Evolutionary conservation across 1,140 invertebrate genomes (phyloP), one percentile per base, ranked within the genome.

Genomic region (Tetramorium alpestre): DNA sequence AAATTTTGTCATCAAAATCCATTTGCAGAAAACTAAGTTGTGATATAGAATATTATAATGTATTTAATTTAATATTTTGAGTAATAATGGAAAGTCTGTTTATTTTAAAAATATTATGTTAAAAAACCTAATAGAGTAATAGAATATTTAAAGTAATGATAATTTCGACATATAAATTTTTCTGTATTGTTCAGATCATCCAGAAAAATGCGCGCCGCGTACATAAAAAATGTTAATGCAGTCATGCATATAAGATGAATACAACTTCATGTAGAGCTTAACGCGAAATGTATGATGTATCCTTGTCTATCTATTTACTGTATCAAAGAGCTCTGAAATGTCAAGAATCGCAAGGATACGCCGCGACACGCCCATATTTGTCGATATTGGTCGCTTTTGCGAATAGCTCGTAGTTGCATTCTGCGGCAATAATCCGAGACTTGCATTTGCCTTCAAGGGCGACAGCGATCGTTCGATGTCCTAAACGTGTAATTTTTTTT

Each of bases 261-360:
- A 22, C n/a, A 69, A 70, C 38, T 80, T 49, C 7, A 51, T 44
- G 7, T 65, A 51, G 16, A 54, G n/a, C 65, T 70, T 69, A 81
- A 70, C 44, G 47, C 38, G 67, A 75, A 49, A 60, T 16, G 7
- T 84, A n/a, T 13, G 38, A 47, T 38, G 18, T 22, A 60, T 22
- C 25, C 13, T 60, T 22, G 33, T 58, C 33, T 33, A 22, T 22
- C 67, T 49, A 60, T 44, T 75, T 73, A 62, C n/a, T 44, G n/a
- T 60, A 82, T 47, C 18, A 84, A 73, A 82, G 41, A 33, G 33
- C 25, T 84, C 13, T n/a, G 41, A 75, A 84, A 84, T 84, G 69
- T 84, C 80, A 84, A 62, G 56, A 70, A 82, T 73, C 56, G 25
- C 38, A 70, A 73, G 28, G 80, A 73, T 84, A 38, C 18, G 22